These are phyloP conservation scores for Phaonia tiefii DNA, from an alignment of 2,888 invertebrate genomes.

Conservation along the genomic window DNA sequence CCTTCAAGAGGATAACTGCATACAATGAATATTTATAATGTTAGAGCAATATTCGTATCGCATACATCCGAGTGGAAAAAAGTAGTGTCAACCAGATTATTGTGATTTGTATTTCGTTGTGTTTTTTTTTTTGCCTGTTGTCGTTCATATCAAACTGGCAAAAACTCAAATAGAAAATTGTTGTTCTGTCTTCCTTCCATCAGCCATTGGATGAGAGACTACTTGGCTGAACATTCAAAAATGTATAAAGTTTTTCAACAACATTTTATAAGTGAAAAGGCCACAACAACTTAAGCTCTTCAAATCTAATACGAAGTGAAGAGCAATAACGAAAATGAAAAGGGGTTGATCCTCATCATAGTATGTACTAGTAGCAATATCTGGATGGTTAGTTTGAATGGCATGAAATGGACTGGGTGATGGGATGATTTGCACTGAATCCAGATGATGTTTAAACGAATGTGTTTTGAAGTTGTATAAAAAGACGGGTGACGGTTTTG, in stretches of 20 bases:
- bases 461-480: conserved; percentile 9
- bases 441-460: conserved; percentile 6
- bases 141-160: conserved; percentile 21
- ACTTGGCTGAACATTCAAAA: conserved; percentile 22
- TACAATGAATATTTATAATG: too few species aligned
- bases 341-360: conserved; percentile 29
- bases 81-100: conserved; percentile 53
- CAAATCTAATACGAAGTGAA: conserved; percentile 11
- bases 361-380: not conserved
- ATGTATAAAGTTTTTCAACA: conserved; percentile 45
- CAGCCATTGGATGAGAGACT: too few species aligned
- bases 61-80: too few species aligned
- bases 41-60: not conserved
- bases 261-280: conserved; percentile 66
- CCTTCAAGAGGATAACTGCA: too few species aligned
- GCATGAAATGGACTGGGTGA: too few species aligned
- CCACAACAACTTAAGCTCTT: conserved; percentile 64
- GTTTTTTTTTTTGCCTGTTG: not conserved
- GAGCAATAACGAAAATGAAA: conserved; percentile 5
- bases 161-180: conserved; percentile 46
- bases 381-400: too few species aligned
- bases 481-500: not conserved
- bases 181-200: conserved; percentile 15
- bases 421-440: too few species aligned
- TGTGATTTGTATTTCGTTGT: conserved; percentile 9